Evolutionary conservation across 2,888 invertebrate species (phyloP).

Genomic region (Matsumyia berberina): DNA sequence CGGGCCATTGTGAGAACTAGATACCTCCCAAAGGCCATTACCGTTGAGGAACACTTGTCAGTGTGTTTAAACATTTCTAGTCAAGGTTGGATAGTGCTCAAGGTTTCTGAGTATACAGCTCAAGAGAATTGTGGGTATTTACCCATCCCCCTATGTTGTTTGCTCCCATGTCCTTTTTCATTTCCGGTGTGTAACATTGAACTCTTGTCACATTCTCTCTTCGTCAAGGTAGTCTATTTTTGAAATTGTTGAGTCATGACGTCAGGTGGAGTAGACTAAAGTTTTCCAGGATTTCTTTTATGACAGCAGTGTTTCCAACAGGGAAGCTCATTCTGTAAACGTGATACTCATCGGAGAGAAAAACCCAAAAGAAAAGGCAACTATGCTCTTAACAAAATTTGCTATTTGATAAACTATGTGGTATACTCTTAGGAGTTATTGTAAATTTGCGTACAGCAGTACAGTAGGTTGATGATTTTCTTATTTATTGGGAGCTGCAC

Average conservation of each 20-base stretch:
- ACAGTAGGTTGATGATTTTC: no score
- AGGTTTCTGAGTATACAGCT: conserved; percentile 48
- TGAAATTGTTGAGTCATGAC: conserved; percentile 61
- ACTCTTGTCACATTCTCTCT: conserved; percentile 67
- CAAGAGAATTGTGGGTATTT: conserved; percentile 49
- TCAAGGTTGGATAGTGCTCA: conserved; percentile 71
- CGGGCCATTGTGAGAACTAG: conserved; percentile 39
- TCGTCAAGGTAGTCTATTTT: conserved; percentile 68
- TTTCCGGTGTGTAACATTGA: conserved; percentile 76
- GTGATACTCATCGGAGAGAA: no score
- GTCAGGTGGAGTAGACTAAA: conserved; percentile 51
- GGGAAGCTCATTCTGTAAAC: no score
- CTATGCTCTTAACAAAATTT: no score
- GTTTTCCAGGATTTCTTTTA: conserved; percentile 15
- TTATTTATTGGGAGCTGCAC: no score
- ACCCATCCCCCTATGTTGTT: not conserved
- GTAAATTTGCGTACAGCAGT: no score
- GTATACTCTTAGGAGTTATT: no score
- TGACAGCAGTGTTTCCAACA: no score
- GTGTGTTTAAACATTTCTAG: conserved; percentile 47
- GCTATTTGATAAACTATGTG: no score
- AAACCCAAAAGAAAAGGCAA: no score
- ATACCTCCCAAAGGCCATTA: conserved; percentile 68
- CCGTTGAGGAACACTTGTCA: conserved; percentile 31
- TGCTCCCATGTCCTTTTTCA: conserved; percentile 45